Evolutionary conservation across 2,113 vertebrate genomes (phyloP).

Genomic region (Nannospalax galili): DNA sequence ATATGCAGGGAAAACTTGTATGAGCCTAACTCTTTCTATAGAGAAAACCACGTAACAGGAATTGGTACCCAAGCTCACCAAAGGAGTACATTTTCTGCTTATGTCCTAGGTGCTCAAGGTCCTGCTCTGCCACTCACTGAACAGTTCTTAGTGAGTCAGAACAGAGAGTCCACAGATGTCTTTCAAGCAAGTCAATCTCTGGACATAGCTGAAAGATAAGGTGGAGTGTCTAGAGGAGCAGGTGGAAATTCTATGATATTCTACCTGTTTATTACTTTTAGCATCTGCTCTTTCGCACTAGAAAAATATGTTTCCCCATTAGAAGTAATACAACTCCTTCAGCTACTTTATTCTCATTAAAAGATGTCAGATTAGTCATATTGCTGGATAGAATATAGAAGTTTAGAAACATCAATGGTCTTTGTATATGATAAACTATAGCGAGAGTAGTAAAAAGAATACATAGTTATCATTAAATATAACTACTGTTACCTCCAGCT

Average conservation of each 20-base stretch:
- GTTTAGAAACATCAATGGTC: neutral
- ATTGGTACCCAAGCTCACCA: too few species aligned
- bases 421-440: neutral
- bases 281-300: neutral
- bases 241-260: neutral
- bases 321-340: neutral
- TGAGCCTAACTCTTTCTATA: too few species aligned
- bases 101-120: too few species aligned
- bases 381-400: slow-evolving; percentile 25
- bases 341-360: neutral
- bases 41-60: too few species aligned
- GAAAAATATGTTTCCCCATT: neutral
- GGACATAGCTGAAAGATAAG: neutral
- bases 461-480: neutral
- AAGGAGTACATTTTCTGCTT: too few species aligned
- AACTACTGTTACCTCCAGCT: neutral
- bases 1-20: too few species aligned
- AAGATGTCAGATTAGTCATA: neutral
- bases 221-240: neutral
- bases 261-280: neutral
- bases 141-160: neutral
- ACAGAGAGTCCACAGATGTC: neutral
- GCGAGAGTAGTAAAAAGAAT: neutral
- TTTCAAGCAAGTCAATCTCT: neutral
- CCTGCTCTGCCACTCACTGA: too few species aligned